Evolutionary conservation across 2,113 vertebrate genomes (phyloP), one percentile per base, ranked within the genome.

Genomic region (Eurypyga helias): DNA sequence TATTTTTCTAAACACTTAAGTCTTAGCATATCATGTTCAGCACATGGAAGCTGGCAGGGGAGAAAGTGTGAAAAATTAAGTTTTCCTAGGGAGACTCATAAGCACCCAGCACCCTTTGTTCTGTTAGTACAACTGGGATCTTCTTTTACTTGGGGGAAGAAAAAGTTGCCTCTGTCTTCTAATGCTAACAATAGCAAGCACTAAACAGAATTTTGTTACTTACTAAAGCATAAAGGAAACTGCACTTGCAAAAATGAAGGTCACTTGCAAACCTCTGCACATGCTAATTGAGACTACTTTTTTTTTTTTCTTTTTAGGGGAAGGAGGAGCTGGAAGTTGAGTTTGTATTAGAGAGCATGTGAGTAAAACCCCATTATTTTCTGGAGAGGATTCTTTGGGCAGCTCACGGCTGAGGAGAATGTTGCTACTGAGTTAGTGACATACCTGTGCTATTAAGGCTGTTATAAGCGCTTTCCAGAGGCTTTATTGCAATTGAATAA

Each of bases 321-420:
- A 89, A 29, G 12, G 96, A 97, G 21, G 89, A 95, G 69, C 64
- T 97, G 43, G 96, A 98, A 83, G 93, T 94, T 83, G 96, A 98
- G 31, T 97, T 98, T 92, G 3, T 66, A 1, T 28, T 98, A 85
- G 96, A 97, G 38, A 90, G 9, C 72, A 94, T 92, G 97, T 98
- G 70, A 96, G 97, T 97, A 95, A 89, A 93, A 57, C 1, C 19
- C 26, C 31, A 19, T 49, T 83, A 72, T 45, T 70, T 83, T 65
- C 36, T 78, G 49, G 11, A 23, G 8, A 31, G 16, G 8, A 6
- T 52, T 78, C 17, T 73, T 16, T 75, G 45, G 33, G 65, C 31
- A 82, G 34, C 2, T 89, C 2, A 29, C 41, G 38, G 13, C 9
- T 88, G 11, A 60, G 16, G 49, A 77, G 15, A 60, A 45, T 10